Percentiles rank a stretch among this genome's conserved stretches.
Evolutionary conservation across 2,113 vertebrate species (phyloP).

Genomic region (Cryptoleucopteryx plumbea): DNA sequence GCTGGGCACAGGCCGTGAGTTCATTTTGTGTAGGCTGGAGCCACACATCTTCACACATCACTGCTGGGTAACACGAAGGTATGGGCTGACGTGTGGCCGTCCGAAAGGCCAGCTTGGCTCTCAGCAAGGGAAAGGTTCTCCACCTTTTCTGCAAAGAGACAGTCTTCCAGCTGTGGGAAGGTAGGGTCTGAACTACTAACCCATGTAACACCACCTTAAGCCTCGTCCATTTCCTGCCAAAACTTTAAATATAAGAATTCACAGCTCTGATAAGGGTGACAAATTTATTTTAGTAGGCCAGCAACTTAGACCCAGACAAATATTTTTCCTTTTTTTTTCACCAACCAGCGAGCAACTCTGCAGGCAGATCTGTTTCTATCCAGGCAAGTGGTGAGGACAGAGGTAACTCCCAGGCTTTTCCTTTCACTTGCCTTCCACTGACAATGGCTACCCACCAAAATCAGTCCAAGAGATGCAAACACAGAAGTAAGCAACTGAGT

Average conservation of each 20-base stretch:
- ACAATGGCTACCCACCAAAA: neutral
- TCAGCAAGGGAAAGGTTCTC: neutral
- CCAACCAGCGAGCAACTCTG: neutral
- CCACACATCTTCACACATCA: neutral
- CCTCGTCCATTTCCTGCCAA: neutral
- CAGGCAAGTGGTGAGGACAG: neutral
- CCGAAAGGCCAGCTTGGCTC: neutral
- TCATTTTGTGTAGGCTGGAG: neutral
- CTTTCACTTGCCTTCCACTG: neutral
- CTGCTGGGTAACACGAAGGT: rapidly evolving
- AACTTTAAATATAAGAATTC: neutral
- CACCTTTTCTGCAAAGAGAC: neutral
- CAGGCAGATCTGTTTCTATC: neutral
- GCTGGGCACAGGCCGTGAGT: neutral
- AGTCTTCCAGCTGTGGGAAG: neutral
- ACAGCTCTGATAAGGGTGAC: neutral
- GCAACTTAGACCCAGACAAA: neutral
- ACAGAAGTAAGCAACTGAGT: neutral
- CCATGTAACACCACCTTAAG: neutral
- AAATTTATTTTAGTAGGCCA: neutral
- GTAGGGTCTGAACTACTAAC: neutral
- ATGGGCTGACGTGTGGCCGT: neutral
- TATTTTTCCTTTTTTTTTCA: neutral
- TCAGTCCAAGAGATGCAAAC: neutral
- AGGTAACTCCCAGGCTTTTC: neutral